Percentiles rank a stretch among this genome's conserved stretches.
Evolutionary conservation across 2,113 vertebrate genomes (phyloP).

Genomic region (Conger conger): DNA sequence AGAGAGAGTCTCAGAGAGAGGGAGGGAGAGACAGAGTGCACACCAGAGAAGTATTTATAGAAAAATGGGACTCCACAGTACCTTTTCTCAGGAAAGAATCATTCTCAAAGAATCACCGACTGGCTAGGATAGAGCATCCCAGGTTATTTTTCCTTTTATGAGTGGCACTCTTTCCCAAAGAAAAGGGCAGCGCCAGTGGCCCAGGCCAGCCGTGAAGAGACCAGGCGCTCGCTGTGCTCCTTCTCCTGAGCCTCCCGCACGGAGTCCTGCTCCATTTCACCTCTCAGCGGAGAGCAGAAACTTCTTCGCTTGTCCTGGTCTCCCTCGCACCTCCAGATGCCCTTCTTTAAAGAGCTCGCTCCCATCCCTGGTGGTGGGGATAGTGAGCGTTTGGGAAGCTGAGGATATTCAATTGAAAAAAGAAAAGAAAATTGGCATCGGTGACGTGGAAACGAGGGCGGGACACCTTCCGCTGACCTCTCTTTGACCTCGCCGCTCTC

Average conservation of each 20-base stretch:
- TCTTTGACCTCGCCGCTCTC: conserved; percentile 8
- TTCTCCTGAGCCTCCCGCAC: conserved; percentile 10
- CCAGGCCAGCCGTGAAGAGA: conserved; percentile 55
- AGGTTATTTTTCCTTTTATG: conserved; percentile 55
- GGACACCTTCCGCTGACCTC: conserved; percentile 48
- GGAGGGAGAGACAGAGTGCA: conserved; percentile 41
- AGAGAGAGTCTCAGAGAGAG: conserved; percentile 43
- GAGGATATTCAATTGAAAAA: neutral
- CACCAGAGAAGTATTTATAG: conserved; percentile 70
- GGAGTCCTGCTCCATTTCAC: conserved; percentile 21
- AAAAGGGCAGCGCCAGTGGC: conserved; percentile 55
- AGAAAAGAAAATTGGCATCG: neutral
- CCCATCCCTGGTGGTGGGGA: neutral
- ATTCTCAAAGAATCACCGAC: conserved; percentile 69
- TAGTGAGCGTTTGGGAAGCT: neutral
- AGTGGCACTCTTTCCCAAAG: conserved; percentile 47
- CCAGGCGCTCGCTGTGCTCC: conserved; percentile 38
- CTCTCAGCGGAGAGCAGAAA: neutral
- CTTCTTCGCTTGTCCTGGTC: neutral
- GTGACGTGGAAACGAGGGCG: conserved; percentile 15
- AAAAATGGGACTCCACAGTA: conserved; percentile 78
- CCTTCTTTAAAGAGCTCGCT: neutral
- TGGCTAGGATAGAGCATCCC: conserved; percentile 68
- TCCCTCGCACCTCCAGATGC: neutral
- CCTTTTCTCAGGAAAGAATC: conserved; percentile 73